Evolutionary conservation across 2,797 vertebrate species (phyloP).

Genomic region (Phrynocephalus forsythii): DNA sequence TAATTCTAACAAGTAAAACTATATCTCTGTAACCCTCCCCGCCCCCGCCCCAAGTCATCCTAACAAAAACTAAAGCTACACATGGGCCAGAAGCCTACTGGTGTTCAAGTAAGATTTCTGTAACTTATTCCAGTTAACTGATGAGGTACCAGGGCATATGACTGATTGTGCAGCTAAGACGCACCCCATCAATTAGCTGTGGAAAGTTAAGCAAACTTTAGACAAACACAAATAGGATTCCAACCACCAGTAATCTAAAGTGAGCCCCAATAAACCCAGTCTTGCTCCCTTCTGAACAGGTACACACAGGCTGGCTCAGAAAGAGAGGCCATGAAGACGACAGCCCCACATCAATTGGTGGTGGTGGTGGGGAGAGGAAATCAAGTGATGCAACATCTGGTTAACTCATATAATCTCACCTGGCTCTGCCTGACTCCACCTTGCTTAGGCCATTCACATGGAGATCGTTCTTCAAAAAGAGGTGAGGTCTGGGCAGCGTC

Average conservation of each 20-base stretch:
- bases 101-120: too few species aligned
- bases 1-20: not conserved
- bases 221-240: not conserved
- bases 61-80: not conserved
- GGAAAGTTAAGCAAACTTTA: too few species aligned
- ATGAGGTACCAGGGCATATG: too few species aligned
- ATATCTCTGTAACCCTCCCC: not conserved
- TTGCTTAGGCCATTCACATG: constrained; percentile 62
- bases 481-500: constrained; percentile 70
- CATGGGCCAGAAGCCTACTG: too few species aligned
- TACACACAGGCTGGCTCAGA: not conserved
- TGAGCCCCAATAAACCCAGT: not conserved
- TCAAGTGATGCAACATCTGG: not conserved
- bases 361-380: too few species aligned
- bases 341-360: not conserved
- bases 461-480: constrained; percentile 61
- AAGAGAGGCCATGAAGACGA: constrained; percentile 1
- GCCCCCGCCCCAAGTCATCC: not conserved
- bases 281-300: not conserved
- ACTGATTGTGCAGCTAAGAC: too few species aligned
- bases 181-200: too few species aligned
- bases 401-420: constrained; percentile 68
- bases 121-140: too few species aligned
- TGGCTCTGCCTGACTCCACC: constrained; percentile 59
- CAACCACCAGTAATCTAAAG: not conserved